Evolutionary conservation across 2,797 vertebrate species (phyloP).

Genomic region (Artibeus lituratus): DNA sequence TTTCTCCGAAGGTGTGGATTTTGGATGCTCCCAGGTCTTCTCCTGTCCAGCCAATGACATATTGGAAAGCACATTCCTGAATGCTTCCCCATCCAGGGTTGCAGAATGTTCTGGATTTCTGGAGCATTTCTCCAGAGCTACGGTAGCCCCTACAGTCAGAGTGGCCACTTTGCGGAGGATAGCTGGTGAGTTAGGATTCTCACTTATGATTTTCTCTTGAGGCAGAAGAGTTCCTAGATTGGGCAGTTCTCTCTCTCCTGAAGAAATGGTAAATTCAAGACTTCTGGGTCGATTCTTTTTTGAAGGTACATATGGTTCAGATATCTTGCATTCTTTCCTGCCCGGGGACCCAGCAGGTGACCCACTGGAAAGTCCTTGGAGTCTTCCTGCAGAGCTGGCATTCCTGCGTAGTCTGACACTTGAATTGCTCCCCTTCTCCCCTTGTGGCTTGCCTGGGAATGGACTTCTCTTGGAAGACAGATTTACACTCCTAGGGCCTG

Average conservation of each 20-base stretch:
- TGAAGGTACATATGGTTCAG: background rate
- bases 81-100: background rate
- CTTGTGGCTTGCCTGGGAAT: accelerated
- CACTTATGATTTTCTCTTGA: background rate
- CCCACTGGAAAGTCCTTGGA: conserved; percentile 10
- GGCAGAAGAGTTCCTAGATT: background rate
- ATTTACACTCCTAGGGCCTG: background rate
- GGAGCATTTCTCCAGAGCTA: background rate
- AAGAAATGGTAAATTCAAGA: conserved; percentile 49
- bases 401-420: background rate
- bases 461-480: background rate
- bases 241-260: background rate
- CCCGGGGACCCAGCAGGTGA: background rate
- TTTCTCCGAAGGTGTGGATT: background rate
- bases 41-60: background rate
- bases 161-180: background rate
- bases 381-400: conserved; percentile 39
- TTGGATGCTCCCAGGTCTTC: background rate
- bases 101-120: background rate
- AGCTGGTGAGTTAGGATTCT: background rate
- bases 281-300: conserved; percentile 58
- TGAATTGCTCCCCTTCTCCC: accelerated
- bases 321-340: background rate
- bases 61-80: background rate
- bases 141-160: background rate